Conservation (phyloP, 2,888 invertebrate species). For the Rapana venosa region DNA sequence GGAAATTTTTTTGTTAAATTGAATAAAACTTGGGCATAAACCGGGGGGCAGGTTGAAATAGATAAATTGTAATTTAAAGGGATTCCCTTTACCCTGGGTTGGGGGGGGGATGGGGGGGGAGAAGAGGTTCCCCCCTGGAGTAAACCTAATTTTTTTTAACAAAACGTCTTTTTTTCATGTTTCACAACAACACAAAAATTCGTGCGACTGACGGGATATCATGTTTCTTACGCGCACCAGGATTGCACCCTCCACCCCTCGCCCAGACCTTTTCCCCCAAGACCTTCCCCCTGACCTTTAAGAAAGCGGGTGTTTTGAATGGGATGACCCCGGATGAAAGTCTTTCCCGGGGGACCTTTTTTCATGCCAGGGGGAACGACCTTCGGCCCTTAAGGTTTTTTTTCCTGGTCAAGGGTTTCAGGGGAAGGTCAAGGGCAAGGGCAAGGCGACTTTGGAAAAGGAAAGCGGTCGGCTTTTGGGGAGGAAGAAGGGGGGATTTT, state of each 20-base stretch:
- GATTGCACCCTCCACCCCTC: neutral
- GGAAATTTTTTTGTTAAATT: no score
- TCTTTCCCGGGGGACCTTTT: neutral
- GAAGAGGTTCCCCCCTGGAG: neutral
- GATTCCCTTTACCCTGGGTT: neutral
- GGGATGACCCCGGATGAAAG: neutral
- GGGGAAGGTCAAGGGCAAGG: neutral
- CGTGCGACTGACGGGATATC: no score
- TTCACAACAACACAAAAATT: no score
- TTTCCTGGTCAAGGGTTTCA: neutral
- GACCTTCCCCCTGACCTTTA: neutral
- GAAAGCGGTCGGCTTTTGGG: neutral
- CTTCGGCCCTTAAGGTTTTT: neutral
- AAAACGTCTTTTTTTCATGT: neutral
- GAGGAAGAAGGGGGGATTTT: neutral
- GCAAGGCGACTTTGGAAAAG: neutral
- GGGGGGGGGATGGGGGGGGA: neutral
- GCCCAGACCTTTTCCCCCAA: neutral
- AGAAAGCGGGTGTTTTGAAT: neutral
- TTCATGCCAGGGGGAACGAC: neutral
- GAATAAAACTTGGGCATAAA: no score
- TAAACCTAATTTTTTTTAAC: neutral
- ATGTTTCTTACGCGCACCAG: neutral
- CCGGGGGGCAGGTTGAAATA: no score
- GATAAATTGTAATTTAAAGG: neutral